Conservation (phyloP, 92 coral and sea anemone genomes). For the Epizoanthus illoricatus region DNA sequence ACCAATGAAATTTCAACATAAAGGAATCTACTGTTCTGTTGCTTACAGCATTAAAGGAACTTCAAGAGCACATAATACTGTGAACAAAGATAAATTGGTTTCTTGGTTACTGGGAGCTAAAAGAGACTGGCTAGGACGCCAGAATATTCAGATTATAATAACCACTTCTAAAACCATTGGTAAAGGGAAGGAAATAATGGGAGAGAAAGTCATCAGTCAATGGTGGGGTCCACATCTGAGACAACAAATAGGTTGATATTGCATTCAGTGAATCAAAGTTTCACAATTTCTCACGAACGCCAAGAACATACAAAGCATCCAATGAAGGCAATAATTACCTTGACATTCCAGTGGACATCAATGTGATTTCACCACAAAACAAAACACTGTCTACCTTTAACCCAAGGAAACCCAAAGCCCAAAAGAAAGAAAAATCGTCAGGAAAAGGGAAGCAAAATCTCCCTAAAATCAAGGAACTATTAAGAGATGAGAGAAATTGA, state of each 20-base stretch:
- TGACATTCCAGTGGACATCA: neutral
- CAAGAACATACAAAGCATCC: constrained; percentile 6
- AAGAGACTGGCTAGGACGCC: constrained; percentile 6
- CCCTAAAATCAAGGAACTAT: constrained; percentile 44
- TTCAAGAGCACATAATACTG: neutral
- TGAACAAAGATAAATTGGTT: neutral
- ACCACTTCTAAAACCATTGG: neutral
- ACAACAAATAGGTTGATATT: neutral
- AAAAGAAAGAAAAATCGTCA: neutral
- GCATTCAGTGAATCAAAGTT: neutral
- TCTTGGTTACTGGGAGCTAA: constrained; percentile 19
- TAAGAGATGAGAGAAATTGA: constrained; percentile 36
- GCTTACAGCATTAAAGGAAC: constrained; percentile 42
- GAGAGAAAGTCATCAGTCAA: neutral
- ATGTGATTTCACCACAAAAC: neutral
- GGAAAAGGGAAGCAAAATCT: constrained; percentile 57
- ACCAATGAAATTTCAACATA: constrained; percentile 36
- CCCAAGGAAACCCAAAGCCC: neutral
- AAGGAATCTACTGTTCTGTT: constrained; percentile 43
- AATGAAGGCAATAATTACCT: neutral
- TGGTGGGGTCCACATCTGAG: neutral
- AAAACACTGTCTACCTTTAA: neutral
- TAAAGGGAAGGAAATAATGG: neutral
- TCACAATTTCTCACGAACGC: neutral
- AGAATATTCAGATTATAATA: neutral